Evolutionary conservation across 2,888 invertebrate genomes (phyloP).

Genomic region (Aphidoletes aphidimyza): DNA sequence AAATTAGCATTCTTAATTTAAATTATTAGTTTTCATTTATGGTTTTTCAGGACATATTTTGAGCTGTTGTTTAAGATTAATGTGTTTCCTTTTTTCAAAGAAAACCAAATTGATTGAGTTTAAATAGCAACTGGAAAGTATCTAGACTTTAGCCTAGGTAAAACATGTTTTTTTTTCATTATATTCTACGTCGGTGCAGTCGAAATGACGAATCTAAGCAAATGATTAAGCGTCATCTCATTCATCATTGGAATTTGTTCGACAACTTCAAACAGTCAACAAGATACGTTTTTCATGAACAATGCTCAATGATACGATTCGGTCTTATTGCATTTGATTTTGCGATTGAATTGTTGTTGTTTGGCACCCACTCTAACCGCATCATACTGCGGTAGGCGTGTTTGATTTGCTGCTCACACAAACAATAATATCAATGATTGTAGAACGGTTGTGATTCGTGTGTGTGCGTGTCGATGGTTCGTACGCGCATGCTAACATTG

Average conservation of each 20-base stretch:
- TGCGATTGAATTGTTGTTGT: background rate
- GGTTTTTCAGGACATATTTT: too few species aligned
- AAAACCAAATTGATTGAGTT: background rate
- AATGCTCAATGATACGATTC: background rate
- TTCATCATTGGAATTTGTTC: background rate
- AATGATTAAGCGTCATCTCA: background rate
- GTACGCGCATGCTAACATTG: constrained; percentile 20
- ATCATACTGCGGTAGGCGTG: constrained; percentile 41
- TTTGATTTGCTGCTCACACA: constrained; percentile 26
- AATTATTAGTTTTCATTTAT: background rate
- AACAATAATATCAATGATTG: constrained; percentile 16
- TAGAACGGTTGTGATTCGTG: background rate
- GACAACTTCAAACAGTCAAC: background rate
- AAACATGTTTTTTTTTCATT: too few species aligned
- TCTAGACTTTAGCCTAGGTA: too few species aligned
- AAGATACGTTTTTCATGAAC: background rate
- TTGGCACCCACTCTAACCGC: constrained; percentile 40
- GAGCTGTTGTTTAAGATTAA: too few species aligned
- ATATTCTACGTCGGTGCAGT: too few species aligned
- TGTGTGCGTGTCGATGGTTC: background rate
- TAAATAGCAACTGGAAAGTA: too few species aligned
- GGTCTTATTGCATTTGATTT: background rate
- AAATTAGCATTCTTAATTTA: background rate
- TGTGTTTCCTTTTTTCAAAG: background rate
- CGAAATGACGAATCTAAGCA: background rate